Evolutionary conservation across 2,113 vertebrate species (phyloP), one percentile per base, ranked within the genome.

Genomic region (Festucalex cinctus): DNA sequence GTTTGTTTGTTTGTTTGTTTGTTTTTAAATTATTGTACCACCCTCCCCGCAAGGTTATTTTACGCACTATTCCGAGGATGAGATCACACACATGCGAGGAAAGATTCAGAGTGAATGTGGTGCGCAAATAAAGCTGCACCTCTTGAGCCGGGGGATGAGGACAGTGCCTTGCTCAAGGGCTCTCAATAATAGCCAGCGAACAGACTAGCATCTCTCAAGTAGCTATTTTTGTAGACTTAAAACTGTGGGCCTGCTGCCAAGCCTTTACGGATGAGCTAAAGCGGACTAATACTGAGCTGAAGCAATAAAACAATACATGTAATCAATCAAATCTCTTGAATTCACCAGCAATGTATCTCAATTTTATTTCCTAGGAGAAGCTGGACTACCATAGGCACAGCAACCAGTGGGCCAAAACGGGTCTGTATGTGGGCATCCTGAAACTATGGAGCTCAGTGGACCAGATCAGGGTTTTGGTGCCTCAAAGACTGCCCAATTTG

Each of bases 391-490:
- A 93, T 83, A 85, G 88, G 32, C 85, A 84, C 76, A 91, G 91
- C 68, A 65, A 78, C 3, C 90, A 92, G 80, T 74, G 81, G 71
- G 77, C 77, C 0, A 81, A 86, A 77, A 65, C 89, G 0, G 92
- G 92, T 32, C 87, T 93, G n/a, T 93, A 93, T 17, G 88, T 93
- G 36, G 90, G 92, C 56, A 88, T 92, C 56, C 77, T 93, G 44
- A 93, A 93, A 65, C 86, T 93, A 46, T 92, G 89, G 78, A 92
- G 91, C 76, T 90, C 91, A 0, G 89, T 93, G 5, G 90, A 93
- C 28, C 90, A 93, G 84, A 92, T 93, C 76, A 61, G 84, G 48
- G 85, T 93, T 26, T 84, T 93, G 82, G 92, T 93, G 26, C 88
- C 91, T 0, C 90, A 83, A 77, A 84, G 87, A 74, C 75, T 91